phyloP scores from a whole-genome alignment of 2,797 vertebrate species.

The Pseudochaenichthys georgianus region DNA sequence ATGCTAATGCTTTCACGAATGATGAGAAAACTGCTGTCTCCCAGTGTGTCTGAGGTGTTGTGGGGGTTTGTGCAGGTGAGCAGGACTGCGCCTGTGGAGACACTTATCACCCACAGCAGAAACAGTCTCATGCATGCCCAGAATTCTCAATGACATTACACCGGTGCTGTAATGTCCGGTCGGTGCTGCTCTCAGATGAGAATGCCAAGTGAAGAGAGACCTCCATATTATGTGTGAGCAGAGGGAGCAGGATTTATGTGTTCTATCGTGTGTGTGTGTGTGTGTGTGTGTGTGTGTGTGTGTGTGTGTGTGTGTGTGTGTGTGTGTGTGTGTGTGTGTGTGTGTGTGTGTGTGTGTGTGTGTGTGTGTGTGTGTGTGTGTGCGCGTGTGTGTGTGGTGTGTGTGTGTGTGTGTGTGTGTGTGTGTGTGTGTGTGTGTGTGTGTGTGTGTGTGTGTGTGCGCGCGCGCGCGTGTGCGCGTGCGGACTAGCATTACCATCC shows the following conservation, averaged over 20 bases:
- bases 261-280: no score
- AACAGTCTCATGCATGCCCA: conserved; percentile 28
- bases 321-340: no score
- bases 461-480: no score
- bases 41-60: conserved; percentile 28
- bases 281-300: background rate
- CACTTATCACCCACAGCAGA: conserved; percentile 60
- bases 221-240: background rate
- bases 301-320: no score
- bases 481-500: background rate
- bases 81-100: conserved; percentile 35
- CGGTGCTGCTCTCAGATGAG: conserved; percentile 11
- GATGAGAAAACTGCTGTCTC: conserved; percentile 35
- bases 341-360: no score
- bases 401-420: no score
- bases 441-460: no score
- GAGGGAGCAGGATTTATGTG: background rate
- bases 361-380: no score
- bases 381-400: no score
- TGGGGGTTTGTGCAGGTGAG: conserved; percentile 52
- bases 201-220: conserved; percentile 17
- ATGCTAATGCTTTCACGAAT: conserved; percentile 44
- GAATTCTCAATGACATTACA: conserved; percentile 42
- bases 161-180: background rate
- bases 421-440: no score